phyloP scores from a whole-genome alignment of 2,113 vertebrate species.

The Crypturellus undulatus region DNA sequence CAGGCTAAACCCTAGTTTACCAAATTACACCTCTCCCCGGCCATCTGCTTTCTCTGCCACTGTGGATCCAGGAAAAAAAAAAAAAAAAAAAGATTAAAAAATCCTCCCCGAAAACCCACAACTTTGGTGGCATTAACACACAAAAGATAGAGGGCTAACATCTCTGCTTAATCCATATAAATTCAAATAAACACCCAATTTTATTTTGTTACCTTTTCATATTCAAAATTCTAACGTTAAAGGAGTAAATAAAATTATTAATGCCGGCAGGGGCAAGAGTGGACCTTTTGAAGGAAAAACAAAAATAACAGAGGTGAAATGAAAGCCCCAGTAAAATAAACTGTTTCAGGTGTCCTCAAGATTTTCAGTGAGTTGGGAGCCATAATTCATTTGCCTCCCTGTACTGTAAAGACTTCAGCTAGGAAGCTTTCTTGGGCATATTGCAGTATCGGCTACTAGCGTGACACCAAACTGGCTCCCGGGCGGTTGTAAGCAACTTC shows the following conservation, averaged over 20 bases:
- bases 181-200: neutral
- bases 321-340: neutral
- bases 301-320: neutral
- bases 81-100: neutral
- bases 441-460: neutral
- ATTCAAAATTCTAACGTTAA: neutral
- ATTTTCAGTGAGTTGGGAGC: neutral
- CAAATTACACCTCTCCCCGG: neutral
- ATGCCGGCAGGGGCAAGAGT: neutral
- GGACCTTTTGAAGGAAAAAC: neutral
- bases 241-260: neutral
- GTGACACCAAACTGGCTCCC: rapidly evolving
- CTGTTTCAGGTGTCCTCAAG: neutral
- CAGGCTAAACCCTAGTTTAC: neutral
- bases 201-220: neutral
- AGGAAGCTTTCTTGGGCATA: rapidly evolving
- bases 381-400: neutral
- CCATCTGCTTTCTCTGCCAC: neutral
- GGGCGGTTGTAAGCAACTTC: neutral
- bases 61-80: neutral
- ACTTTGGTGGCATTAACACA: neutral
- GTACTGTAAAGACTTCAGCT: neutral
- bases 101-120: too few relatives aligned
- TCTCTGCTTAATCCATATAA: neutral
- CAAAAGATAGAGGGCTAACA: neutral